Percentiles rank a stretch among this genome's conserved stretches.
phyloP scores from a whole-genome alignment of 1,140 invertebrate genomes.

The Goniozus legneri region DNA sequence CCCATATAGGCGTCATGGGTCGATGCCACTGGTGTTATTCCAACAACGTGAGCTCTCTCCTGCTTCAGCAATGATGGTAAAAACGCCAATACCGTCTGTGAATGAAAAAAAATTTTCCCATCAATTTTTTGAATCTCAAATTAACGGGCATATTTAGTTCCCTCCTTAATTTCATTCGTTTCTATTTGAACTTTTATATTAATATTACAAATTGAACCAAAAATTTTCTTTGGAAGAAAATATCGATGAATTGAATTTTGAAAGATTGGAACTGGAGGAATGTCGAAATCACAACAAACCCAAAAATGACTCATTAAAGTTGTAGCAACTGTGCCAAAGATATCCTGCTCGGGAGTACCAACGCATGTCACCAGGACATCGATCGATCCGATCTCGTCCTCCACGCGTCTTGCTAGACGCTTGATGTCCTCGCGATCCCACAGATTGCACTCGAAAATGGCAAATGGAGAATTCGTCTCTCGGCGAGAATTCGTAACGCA shows the following conservation, averaged over 20 bases:
- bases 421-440: slow-evolving; percentile 32
- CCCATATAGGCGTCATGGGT: slow-evolving; percentile 36
- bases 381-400: slow-evolving; percentile 40
- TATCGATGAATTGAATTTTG: slow-evolving; percentile 8
- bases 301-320: slow-evolving; percentile 50
- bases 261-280: background rate
- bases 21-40: slow-evolving; percentile 39
- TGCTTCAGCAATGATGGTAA: slow-evolving; percentile 39
- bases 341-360: slow-evolving; percentile 23
- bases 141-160: no score
- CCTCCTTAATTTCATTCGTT: no score
- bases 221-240: no score
- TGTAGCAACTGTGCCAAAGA: slow-evolving; percentile 35
- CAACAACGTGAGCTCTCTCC: slow-evolving; percentile 36
- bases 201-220: no score
- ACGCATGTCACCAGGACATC: slow-evolving; percentile 48
- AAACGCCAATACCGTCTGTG: slow-evolving; percentile 45
- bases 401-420: slow-evolving; percentile 32
- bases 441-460: slow-evolving; percentile 43
- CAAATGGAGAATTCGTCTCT: slow-evolving; percentile 19
- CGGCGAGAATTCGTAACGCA: background rate
- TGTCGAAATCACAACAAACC: slow-evolving; percentile 26
- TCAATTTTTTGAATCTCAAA: slow-evolving; percentile 3
- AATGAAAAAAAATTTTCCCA: slow-evolving; percentile 16
- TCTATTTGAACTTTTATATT: no score